Percentiles rank a stretch among this genome's conserved stretches.
phyloP scores from a whole-genome alignment of 1,140 invertebrate genomes.

The Apis cerana region DNA sequence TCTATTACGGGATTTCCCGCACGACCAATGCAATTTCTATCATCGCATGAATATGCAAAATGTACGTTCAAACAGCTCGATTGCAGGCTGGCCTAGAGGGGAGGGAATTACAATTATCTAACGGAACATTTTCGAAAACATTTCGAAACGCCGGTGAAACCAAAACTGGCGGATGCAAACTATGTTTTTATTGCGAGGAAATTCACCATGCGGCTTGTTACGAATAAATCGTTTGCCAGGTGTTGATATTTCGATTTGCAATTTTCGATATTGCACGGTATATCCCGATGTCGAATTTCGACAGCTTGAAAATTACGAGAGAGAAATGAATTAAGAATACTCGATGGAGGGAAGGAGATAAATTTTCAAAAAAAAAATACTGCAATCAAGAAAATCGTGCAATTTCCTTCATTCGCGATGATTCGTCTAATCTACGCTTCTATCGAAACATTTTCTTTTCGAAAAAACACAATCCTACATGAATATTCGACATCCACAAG shows the following conservation, averaged over 20 bases:
- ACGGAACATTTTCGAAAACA: constrained; percentile 21
- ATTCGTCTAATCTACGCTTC: no score
- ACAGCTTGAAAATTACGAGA: background rate
- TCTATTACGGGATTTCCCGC: constrained; percentile 41
- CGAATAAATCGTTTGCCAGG: background rate
- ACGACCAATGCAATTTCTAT: constrained; percentile 49
- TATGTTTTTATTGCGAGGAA: constrained; percentile 5
- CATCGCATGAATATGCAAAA: constrained; percentile 69
- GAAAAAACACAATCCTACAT: no score
- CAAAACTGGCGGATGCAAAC: background rate
- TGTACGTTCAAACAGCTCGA: constrained; percentile 56
- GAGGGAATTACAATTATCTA: constrained; percentile 26
- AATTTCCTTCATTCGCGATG: no score
- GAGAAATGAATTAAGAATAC: background rate
- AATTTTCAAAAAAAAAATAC: no score
- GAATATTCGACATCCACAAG: no score
- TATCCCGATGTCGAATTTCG: background rate
- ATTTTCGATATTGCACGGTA: background rate
- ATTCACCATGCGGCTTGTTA: background rate
- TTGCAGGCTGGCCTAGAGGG: background rate
- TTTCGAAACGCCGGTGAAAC: no score
- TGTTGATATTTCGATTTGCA: constrained; percentile 13
- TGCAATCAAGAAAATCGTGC: no score
- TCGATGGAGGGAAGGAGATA: background rate
- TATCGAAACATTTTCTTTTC: no score